Evolutionary conservation across 2,797 vertebrate genomes (phyloP).

Genomic region (Simalia tracyae): DNA sequence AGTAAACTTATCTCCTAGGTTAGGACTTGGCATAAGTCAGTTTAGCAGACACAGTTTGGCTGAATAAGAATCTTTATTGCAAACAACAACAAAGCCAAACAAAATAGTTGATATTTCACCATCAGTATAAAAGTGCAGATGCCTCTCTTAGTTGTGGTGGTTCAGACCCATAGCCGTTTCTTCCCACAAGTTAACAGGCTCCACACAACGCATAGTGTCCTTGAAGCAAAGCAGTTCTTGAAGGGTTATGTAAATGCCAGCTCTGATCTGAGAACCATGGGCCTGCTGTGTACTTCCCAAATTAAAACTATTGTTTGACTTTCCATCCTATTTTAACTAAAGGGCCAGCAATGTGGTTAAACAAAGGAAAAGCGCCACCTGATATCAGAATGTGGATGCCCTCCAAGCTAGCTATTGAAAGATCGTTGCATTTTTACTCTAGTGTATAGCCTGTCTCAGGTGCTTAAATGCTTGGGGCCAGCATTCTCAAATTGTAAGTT

Average conservation of each 20-base stretch:
- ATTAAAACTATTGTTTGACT: not conserved
- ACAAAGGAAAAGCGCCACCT: not conserved
- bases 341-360: not conserved
- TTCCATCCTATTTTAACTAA: not conserved
- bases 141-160: not conserved
- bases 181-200: not conserved
- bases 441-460: not conserved
- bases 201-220: not conserved
- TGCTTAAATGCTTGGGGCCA: not conserved
- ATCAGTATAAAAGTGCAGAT: not conserved
- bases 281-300: not conserved
- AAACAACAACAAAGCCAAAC: not conserved
- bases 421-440: not conserved
- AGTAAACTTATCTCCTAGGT: not conserved
- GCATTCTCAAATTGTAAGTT: not conserved
- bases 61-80: not conserved
- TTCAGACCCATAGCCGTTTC: not conserved
- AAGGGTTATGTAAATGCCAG: not conserved
- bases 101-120: too few species aligned
- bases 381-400: not conserved
- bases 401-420: not conserved
- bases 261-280: not conserved
- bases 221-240: not conserved
- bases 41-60: not conserved
- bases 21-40: not conserved